phyloP scores from a whole-genome alignment of 2,888 invertebrate genomes.

The Cataglyphis rosenhaueri region DNA sequence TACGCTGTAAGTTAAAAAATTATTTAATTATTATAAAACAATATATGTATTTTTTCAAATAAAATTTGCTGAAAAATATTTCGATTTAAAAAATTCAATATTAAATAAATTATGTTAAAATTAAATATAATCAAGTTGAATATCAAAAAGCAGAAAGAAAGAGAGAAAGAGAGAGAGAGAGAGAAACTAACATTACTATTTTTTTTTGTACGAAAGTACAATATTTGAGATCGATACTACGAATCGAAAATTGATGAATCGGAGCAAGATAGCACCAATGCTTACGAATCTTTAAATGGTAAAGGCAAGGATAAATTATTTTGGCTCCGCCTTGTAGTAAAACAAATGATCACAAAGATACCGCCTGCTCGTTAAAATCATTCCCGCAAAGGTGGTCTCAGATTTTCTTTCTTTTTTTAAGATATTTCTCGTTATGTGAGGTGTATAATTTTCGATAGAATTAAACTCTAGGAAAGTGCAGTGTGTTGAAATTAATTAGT shows the following conservation, averaged over 20 bases:
- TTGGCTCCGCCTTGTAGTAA: constrained; percentile 45
- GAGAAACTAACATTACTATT: constrained; percentile 5
- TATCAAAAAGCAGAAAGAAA: not conserved
- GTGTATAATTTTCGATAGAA: constrained; percentile 41
- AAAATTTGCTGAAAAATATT: not conserved
- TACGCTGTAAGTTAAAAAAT: not conserved
- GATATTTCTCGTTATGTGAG: constrained; percentile 31
- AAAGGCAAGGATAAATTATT: constrained; percentile 58
- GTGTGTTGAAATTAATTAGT: constrained; percentile 23
- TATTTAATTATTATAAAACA: not conserved
- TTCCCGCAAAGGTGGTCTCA: constrained; percentile 49
- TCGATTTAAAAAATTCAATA: not conserved
- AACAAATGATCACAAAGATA: constrained; percentile 61
- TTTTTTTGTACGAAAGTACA: not conserved
- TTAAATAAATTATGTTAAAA: not conserved
- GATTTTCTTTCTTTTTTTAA: constrained; percentile 20
- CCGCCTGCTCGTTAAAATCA: constrained; percentile 59
- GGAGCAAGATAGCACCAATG: constrained; percentile 23
- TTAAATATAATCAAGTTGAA: constrained; percentile 4
- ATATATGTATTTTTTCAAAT: not conserved
- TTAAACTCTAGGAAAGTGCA: constrained; percentile 21
- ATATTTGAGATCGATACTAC: constrained; percentile 6
- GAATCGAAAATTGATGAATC: constrained; percentile 31
- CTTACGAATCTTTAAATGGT: constrained; percentile 41
- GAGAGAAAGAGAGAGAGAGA: too few relatives aligned